Evolutionary conservation across 30 jellyfish, hydroid and myxozoan genomes (phyloP), one percentile per base, ranked within the genome.

Genomic region (Clytia hemisphaerica): DNA sequence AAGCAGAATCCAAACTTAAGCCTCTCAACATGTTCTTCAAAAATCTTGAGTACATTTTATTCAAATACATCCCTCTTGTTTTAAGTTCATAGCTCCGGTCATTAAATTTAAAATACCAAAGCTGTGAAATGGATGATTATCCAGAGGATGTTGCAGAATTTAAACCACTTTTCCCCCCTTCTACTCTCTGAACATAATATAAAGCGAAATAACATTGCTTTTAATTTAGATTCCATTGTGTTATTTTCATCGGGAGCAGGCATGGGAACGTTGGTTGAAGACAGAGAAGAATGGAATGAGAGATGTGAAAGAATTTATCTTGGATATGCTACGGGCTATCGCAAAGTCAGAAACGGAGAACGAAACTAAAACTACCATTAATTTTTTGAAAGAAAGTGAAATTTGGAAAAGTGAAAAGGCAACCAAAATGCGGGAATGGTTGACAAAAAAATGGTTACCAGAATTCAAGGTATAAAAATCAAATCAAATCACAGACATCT

Each of bases 401-500:
- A 15, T 62, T 2, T 62, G 76, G 76, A 62, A n/a, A 9, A 62
- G 42, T 19, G 18, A 34, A 22, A 36, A 58, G 16, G 19, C 76
- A 14, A 61, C 37, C 21, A 62, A 62, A 37, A 49, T 59, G 53
- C 31, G 73, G 35, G 4, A 49, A 36, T 59, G 73, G 73, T 59
- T 59, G 21, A 16, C 73, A 29, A 49, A 36, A 16, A 29, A 59
- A 49, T 59, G 73, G 73, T 53, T 59, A 26, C 73, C 73, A 26
- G 30, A 16, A 32, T 29, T 29, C 31, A 31, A 59, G 73, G 73
- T 59, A n/a, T n/a, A n/a, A n/a, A n/a, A n/a, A n/a, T n/a, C n/a
- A n/a, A n/a, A n/a, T n/a, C n/a, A n/a, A n/a, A n/a, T n/a, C n/a
- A n/a, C n/a, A n/a, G n/a, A n/a, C n/a, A n/a, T n/a, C n/a, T n/a